Percentiles rank a stretch among this genome's conserved stretches.
These are phyloP conservation scores for Oryzias curvinotus DNA, from an alignment of 2,113 vertebrate genomes.

Conservation along the genomic window DNA sequence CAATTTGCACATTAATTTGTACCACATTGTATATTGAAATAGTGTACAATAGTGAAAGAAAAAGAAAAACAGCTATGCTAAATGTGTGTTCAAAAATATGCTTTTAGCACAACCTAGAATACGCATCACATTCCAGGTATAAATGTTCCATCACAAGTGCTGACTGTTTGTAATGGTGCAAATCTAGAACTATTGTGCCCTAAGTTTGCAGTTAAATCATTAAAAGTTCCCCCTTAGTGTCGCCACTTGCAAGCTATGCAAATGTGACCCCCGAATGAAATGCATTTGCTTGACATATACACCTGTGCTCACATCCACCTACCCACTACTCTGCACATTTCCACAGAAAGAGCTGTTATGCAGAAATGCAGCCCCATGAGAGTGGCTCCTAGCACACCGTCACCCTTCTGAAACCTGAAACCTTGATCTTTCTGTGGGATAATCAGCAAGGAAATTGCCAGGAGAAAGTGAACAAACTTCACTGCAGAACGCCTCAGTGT, in stretches of 20 bases:
- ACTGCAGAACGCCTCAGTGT: slow-evolving; percentile 28
- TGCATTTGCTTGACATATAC: slow-evolving; percentile 36
- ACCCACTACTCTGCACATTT: slow-evolving; percentile 31
- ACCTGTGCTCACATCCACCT: slow-evolving; percentile 46
- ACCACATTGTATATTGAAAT: too few species aligned
- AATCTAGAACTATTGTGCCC: not conserved
- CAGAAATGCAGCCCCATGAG: slow-evolving; percentile 40
- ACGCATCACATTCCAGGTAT: too few species aligned
- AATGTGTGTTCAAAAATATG: too few species aligned
- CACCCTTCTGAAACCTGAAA: slow-evolving; percentile 35
- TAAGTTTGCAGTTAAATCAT: slow-evolving; percentile 26
- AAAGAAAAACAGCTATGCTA: too few species aligned
- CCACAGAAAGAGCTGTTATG: slow-evolving; percentile 47
- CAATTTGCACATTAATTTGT: too few species aligned
- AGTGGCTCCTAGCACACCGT: slow-evolving; percentile 32
- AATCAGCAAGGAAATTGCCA: slow-evolving; percentile 48
- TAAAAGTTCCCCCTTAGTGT: slow-evolving; percentile 22
- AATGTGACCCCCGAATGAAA: slow-evolving; percentile 46
- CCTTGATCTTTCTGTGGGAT: slow-evolving; percentile 65
- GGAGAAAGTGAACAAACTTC: slow-evolving; percentile 42
- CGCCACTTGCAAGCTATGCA: slow-evolving; percentile 39
- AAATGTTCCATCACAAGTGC: too few species aligned
- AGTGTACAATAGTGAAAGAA: too few species aligned
- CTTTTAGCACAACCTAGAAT: too few species aligned
- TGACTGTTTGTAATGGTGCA: too few species aligned